A percentile compares a stretch with the other conserved stretches of the same genome.
phyloP scores from a whole-genome alignment of 2,888 invertebrate species.

The Ommatoiulus sabulosus region DNA sequence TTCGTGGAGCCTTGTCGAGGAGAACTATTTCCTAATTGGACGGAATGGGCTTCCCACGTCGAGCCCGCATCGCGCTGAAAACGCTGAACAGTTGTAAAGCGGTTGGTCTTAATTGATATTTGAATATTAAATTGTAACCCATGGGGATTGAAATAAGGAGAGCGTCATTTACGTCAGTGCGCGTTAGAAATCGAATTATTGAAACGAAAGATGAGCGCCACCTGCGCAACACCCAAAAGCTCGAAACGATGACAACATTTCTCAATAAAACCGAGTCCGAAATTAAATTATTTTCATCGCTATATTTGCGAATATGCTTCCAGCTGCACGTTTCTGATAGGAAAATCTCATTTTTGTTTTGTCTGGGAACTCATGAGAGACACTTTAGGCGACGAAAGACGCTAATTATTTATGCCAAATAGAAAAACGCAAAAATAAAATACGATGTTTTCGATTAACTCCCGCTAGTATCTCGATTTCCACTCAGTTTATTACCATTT shows the following conservation, averaged over 20 bases:
- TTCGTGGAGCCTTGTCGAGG: neutral
- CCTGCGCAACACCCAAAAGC: neutral
- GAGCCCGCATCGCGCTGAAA: neutral
- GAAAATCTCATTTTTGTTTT: neutral
- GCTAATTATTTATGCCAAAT: neutral
- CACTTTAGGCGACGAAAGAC: neutral
- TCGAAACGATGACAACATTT: neutral
- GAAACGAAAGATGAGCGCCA: neutral
- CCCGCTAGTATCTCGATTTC: neutral
- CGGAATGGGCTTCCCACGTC: neutral
- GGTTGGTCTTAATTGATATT: neutral
- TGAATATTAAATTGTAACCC: neutral
- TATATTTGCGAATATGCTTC: neutral
- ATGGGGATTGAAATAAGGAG: neutral
- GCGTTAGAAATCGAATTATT: constrained; percentile 2
- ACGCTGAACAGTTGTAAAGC: neutral
- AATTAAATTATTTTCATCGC: constrained; percentile 10
- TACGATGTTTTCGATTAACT: neutral
- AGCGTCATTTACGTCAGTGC: neutral
- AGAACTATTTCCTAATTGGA: neutral
- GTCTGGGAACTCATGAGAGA: neutral
- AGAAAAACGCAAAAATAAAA: neutral
- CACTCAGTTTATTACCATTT: neutral
- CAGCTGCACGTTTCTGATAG: neutral
- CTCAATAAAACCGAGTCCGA: neutral